Conservation (phyloP, 2,888 invertebrate species). For the Caenorhabditis sp. region DNA sequence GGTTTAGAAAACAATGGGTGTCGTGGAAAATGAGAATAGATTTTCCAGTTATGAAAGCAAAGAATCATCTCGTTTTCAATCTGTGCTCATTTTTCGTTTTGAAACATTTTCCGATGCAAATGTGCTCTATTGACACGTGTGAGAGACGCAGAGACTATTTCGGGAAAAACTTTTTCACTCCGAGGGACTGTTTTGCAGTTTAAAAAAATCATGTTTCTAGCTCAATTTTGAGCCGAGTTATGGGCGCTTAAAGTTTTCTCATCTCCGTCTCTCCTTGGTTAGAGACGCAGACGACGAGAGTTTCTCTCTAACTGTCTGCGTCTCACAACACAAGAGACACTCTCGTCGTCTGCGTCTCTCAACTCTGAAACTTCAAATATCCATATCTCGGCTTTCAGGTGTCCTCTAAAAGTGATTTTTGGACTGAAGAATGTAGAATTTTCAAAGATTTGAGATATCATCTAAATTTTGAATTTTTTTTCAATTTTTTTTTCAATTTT, state of each 20-base stretch:
- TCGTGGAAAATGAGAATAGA: too few species aligned
- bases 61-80: too few species aligned
- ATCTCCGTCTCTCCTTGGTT: too few species aligned
- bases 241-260: neutral
- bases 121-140: too few species aligned
- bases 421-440: neutral
- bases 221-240: neutral
- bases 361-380: neutral
- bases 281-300: neutral
- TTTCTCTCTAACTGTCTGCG: neutral
- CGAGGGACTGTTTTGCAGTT: too few species aligned
- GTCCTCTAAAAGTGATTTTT: neutral
- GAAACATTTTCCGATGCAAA: too few species aligned
- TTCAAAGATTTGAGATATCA: neutral
- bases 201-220: neutral
- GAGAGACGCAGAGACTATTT: neutral
- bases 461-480: too few species aligned
- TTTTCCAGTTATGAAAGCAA: too few species aligned
- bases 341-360: neutral
- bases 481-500: too few species aligned
- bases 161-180: too few species aligned
- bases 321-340: neutral
- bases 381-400: neutral
- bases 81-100: too few species aligned
- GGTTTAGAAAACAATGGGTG: neutral